Conservation (phyloP, 2,113 vertebrate species). For the Myxocyprinus asiaticus region DNA sequence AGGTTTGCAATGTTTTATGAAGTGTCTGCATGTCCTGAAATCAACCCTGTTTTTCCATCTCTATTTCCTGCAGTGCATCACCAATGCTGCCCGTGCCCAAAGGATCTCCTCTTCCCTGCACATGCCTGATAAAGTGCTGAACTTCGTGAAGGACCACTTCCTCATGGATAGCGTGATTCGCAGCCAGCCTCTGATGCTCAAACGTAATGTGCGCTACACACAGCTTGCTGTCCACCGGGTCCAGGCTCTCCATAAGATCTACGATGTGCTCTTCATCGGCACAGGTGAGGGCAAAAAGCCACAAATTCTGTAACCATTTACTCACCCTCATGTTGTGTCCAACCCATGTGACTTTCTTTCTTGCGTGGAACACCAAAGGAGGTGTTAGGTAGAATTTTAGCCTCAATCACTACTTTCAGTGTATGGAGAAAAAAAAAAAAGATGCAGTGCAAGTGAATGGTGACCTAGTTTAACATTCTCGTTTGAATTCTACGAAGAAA, state of each 20-base stretch:
- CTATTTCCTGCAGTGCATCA: conserved; percentile 83
- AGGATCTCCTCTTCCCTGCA: conserved; percentile 88
- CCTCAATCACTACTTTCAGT: too few relatives aligned
- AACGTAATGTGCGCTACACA: conserved; percentile 84
- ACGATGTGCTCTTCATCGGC: conserved; percentile 89
- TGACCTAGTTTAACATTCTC: too few relatives aligned
- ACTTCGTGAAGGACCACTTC: conserved; percentile 97
- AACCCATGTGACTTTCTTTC: too few relatives aligned
- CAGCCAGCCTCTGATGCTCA: conserved; percentile 84
- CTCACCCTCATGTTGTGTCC: too few relatives aligned
- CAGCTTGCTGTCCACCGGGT: conserved; percentile 83
- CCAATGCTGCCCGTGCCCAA: conserved; percentile 76
- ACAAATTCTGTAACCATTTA: neutral
- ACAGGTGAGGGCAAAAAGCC: conserved; percentile 74
- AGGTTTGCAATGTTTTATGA: neutral
- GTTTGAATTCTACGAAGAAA: too few relatives aligned
- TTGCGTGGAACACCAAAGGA: too few relatives aligned
- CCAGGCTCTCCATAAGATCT: conserved; percentile 64
- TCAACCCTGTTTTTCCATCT: neutral
- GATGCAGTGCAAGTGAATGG: too few relatives aligned
- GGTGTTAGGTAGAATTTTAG: too few relatives aligned
- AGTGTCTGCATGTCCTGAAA: neutral
- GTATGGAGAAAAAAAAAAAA: too few relatives aligned
- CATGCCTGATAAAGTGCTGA: conserved; percentile 93
- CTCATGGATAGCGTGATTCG: conserved; percentile 90